Evolutionary conservation across 2,888 invertebrate species (phyloP).

Genomic region (Maniola hyperantus): DNA sequence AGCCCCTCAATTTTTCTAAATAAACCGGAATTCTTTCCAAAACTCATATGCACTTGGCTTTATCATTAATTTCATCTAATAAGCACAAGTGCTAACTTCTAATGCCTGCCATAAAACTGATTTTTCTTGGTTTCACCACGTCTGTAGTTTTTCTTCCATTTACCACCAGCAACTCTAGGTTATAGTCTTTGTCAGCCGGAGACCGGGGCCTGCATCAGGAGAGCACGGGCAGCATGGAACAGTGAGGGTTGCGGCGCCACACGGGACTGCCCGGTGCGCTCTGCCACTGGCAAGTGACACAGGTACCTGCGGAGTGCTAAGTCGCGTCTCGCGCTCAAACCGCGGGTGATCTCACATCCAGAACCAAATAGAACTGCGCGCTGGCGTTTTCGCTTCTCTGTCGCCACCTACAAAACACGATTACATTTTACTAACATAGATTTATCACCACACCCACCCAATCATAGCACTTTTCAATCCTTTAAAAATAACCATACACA

Average conservation of each 20-base stretch:
- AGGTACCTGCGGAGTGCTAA: conserved; percentile 87
- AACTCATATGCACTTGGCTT: no score
- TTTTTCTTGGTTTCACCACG: background rate
- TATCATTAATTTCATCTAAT: background rate
- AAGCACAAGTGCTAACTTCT: background rate
- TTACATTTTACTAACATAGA: no score
- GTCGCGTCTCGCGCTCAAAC: conserved; percentile 90
- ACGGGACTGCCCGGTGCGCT: conserved; percentile 78
- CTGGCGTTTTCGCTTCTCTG: conserved; percentile 82
- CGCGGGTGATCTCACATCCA: conserved; percentile 89
- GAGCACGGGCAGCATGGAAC: conserved; percentile 79
- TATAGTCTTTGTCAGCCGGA: conserved; percentile 61
- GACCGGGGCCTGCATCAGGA: conserved; percentile 75
- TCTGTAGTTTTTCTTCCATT: background rate
- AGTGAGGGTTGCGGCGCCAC: conserved; percentile 73
- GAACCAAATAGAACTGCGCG: conserved; percentile 86
- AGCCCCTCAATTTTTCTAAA: no score
- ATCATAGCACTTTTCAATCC: background rate
- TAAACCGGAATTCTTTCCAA: background rate
- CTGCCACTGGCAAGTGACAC: conserved; percentile 86
- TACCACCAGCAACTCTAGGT: conserved; percentile 20
- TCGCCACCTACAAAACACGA: conserved; percentile 78
- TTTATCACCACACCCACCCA: background rate
- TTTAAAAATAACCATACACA: no score
- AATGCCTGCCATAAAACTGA: background rate